Percentiles rank a stretch among this genome's conserved stretches.
phyloP scores from a whole-genome alignment of 2,888 invertebrate genomes.

The Formica aserva region DNA sequence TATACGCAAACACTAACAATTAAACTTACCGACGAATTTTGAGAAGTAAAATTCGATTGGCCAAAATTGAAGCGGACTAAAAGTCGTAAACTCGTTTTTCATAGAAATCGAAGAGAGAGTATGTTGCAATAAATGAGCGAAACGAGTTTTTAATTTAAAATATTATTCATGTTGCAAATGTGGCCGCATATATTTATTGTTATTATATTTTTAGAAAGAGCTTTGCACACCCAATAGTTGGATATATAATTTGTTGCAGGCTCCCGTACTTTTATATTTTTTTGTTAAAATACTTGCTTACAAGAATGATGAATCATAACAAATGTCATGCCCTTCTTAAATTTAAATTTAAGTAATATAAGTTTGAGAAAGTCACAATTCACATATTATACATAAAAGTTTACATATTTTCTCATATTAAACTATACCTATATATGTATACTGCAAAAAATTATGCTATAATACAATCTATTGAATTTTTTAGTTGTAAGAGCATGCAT shows the following conservation, averaged over 20 bases:
- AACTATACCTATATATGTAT: neutral
- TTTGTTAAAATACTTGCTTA: neutral
- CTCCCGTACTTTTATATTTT: neutral
- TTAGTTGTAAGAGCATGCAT: neutral
- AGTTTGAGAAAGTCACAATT: neutral
- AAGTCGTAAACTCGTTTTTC: slow-evolving; percentile 7
- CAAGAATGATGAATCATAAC: slow-evolving; percentile 63
- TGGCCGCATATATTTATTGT: neutral
- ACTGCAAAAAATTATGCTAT: neutral
- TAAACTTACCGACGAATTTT: neutral
- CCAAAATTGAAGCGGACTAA: neutral
- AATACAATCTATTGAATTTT: slow-evolving; percentile 7
- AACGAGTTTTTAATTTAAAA: slow-evolving; percentile 23
- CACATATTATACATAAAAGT: neutral
- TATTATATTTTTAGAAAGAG: neutral
- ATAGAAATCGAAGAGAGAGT: neutral
- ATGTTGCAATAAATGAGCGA: slow-evolving; percentile 2
- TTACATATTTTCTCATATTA: neutral
- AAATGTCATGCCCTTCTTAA: slow-evolving; percentile 65
- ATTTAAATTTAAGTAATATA: neutral
- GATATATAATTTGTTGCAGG: neutral
- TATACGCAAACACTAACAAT: slow-evolving; percentile 27
- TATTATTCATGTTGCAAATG: neutral
- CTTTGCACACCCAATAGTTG: neutral
- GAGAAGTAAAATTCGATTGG: neutral